A percentile compares a stretch with the other conserved stretches of the same genome.
Evolutionary conservation across 2,888 invertebrate species (phyloP).

Genomic region (Zele albiditarsus): DNA sequence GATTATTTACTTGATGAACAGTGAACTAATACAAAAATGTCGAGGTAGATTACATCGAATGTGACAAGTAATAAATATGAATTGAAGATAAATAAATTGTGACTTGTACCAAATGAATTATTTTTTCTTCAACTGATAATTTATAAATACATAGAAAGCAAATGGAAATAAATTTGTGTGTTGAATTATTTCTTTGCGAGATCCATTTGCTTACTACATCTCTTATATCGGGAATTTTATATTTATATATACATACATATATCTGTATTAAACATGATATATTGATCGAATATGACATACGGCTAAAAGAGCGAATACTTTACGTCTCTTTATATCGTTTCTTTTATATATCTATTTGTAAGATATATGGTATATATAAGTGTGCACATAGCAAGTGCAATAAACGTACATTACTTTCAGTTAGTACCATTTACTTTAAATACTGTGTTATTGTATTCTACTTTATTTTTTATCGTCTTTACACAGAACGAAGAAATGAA

Average conservation of each 20-base stretch:
- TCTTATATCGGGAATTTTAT: neutral
- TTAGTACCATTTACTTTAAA: neutral
- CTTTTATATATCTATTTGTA: neutral
- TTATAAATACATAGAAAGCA: neutral
- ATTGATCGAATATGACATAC: neutral
- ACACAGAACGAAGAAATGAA: neutral
- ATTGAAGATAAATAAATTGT: neutral
- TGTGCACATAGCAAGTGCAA: neutral
- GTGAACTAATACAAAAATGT: neutral
- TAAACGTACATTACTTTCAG: neutral
- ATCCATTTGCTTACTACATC: neutral
- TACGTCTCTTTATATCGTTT: neutral
- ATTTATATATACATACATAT: neutral
- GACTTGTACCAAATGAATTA: too few species aligned
- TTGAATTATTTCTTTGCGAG: neutral
- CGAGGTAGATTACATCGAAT: neutral
- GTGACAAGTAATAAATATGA: neutral
- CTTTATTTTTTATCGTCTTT: neutral
- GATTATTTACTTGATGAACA: neutral
- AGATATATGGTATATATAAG: neutral
- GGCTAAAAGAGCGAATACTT: neutral
- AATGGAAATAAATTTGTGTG: neutral
- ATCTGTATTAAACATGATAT: neutral
- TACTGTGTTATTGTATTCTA: neutral
- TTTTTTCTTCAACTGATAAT: too few species aligned